These are phyloP conservation scores for Boloria euphrosyne DNA, from an alignment of 2,888 invertebrate species.

Conservation along the genomic window DNA sequence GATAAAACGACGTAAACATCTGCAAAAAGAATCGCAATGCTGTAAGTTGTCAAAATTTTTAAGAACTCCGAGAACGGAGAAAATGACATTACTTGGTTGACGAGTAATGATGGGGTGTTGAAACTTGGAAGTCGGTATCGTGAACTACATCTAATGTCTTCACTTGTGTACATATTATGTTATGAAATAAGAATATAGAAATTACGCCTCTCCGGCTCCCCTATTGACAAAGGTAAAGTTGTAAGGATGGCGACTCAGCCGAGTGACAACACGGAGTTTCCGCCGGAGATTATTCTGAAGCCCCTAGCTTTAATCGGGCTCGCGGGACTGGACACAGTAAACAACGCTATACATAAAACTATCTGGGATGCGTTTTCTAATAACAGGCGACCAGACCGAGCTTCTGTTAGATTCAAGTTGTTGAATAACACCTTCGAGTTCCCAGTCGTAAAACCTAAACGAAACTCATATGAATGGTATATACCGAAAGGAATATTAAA, in stretches of 20 bases:
- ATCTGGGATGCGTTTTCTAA: slow-evolving; percentile 97
- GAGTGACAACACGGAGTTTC: slow-evolving; percentile 86
- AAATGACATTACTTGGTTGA: slow-evolving; percentile 38
- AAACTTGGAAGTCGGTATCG: slow-evolving; percentile 47
- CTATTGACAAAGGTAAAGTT: slow-evolving; percentile 17
- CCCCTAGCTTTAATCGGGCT: slow-evolving; percentile 94
- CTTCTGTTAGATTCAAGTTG: slow-evolving; percentile 91
- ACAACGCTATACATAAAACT: slow-evolving; percentile 93
- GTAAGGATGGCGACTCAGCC: slow-evolving; percentile 78
- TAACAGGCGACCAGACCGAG: slow-evolving; percentile 90
- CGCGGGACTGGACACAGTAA: slow-evolving; percentile 92
- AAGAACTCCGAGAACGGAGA: neutral
- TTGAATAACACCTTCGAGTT: slow-evolving; percentile 92
- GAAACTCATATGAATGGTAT: slow-evolving; percentile 97
- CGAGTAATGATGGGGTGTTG: slow-evolving; percentile 59
- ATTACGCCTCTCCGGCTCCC: slow-evolving; percentile 17
- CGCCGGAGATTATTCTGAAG: slow-evolving; percentile 90
- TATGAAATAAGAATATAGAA: slow-evolving; percentile 45
- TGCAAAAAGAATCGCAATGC: slow-evolving; percentile 26
- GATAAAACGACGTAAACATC: slow-evolving; percentile 12
- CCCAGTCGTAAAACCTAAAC: slow-evolving; percentile 92
- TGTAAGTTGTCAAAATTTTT: slow-evolving; percentile 17
- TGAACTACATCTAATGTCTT: slow-evolving; percentile 37
- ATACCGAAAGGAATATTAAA: slow-evolving; percentile 97
- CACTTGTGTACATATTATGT: slow-evolving; percentile 38